phyloP scores from a whole-genome alignment of 1,140 invertebrate genomes.

The Acyrthosiphon pisum region DNA sequence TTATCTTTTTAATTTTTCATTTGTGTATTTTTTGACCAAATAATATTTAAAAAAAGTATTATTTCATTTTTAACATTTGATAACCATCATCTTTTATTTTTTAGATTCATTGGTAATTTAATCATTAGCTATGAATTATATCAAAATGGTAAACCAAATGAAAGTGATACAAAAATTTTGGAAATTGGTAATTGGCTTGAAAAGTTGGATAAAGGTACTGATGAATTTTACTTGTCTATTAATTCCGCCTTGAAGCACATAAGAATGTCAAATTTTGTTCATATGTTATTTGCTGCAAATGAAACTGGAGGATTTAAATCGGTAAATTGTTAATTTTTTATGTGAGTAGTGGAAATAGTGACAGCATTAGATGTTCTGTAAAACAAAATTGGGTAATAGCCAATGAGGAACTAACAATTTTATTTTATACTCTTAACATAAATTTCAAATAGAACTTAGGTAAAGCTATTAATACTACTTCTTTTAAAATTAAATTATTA shows the following conservation, averaged over 20 bases:
- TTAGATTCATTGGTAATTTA: constrained; percentile 49
- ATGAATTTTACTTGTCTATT: constrained; percentile 51
- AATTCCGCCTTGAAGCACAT: constrained; percentile 37
- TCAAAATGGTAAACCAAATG: constrained; percentile 5
- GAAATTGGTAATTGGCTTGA: constrained; percentile 49
- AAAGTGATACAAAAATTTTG: constrained; percentile 27
- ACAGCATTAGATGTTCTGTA: too few relatives aligned
- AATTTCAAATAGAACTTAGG: background rate
- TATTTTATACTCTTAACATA: background rate
- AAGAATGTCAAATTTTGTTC: constrained; percentile 8
- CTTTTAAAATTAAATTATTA: background rate
- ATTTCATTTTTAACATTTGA: background rate
- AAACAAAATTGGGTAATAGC: too few relatives aligned
- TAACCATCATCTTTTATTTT: background rate
- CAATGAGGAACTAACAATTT: background rate
- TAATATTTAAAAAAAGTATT: background rate
- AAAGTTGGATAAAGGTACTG: constrained; percentile 36
- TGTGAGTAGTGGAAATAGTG: background rate
- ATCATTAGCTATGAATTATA: constrained; percentile 50
- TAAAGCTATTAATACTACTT: background rate
- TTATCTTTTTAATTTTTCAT: too few relatives aligned
- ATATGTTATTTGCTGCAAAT: constrained; percentile 22
- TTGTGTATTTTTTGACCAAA: too few relatives aligned
- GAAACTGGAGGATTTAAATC: background rate
- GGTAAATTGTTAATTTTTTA: background rate